Evolutionary conservation across 2,888 invertebrate species (phyloP), one percentile per base, ranked within the genome.

Genomic region (Diarsia mendica): DNA sequence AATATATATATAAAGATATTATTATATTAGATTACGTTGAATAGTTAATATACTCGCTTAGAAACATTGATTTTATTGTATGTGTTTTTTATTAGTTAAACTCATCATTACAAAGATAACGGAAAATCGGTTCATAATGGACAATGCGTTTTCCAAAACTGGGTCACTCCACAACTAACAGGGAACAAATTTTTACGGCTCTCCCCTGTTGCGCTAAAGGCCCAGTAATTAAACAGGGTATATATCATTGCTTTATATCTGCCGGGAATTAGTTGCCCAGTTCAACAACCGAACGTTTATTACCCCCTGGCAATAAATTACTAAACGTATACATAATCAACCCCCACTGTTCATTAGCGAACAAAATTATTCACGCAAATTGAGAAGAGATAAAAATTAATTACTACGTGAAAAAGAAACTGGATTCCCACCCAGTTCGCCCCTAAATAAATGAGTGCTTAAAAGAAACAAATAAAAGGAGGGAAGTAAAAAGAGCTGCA

Each of bases 381-480:
- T 78, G 82, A 79, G 75, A 80, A 80, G 82, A 85, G 85, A 89
- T 87, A 89, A 89, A 90, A 91, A 89, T 86, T 90, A 89, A 91
- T 90, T 90, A 88, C 87, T 86, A 81, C 75, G 76, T 84, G 73
- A 88, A 88, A 89, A 89, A 89, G 80, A 86, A 85, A 83, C 74
- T 79, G 80, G 83, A 88, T 39, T 39, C 39, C 39, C 8, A 84
- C 84, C 85, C 81, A 83, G 80, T 85, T 84, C 85, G 79, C 61
- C 67, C 66, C 87, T 89, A 89, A 90, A 91, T 91, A 92, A 92
- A 93, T 90, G 90, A 91, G 89, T 88, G 89, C 90, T 91, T 90
- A 87, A 89, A 89, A 88, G 86, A 88, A 92, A 92, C 91, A 92
- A 92, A 92, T 90, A 91, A 90, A 91, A 89, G 88, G 90, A 92